A percentile compares a stretch with the other conserved stretches of the same genome.
Evolutionary conservation across 2,797 vertebrate genomes (phyloP).

Genomic region (Mus spretus): DNA sequence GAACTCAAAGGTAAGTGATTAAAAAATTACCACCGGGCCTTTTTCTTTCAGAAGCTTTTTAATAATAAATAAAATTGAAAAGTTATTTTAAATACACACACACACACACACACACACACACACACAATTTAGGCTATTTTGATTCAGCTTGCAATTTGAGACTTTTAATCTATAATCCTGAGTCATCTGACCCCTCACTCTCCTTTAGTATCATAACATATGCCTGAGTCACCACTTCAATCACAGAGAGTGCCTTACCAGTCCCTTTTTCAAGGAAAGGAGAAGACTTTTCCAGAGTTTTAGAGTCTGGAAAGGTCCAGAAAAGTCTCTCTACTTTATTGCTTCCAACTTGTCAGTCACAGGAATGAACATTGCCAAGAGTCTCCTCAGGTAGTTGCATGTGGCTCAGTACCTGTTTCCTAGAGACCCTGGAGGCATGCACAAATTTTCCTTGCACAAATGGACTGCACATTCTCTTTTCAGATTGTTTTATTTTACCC

Average conservation of each 20-base stretch:
- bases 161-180: conserved; percentile 82
- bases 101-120: conserved; percentile 8
- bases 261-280: conserved; percentile 45
- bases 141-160: conserved; percentile 68
- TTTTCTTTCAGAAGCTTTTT: conserved; percentile 77
- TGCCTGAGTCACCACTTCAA: conserved; percentile 59
- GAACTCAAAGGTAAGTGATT: conserved; percentile 62
- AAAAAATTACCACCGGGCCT: conserved; percentile 11
- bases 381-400: not conserved
- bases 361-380: not conserved
- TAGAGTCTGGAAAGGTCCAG: conserved; percentile 1
- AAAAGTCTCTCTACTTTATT: conserved; percentile 4
- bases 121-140: conserved; percentile 65
- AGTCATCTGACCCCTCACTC: conserved; percentile 72
- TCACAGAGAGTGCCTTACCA: conserved; percentile 2
- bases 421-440: not conserved
- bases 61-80: conserved; percentile 61
- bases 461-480: not conserved
- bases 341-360: not conserved
- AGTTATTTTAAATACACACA: not conserved
- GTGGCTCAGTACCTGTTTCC: not conserved
- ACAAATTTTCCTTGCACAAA: conserved; percentile 31
- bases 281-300: conserved; percentile 21
- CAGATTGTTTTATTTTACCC: not conserved
- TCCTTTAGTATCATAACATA: conserved; percentile 41